Evolutionary conservation across 2,113 vertebrate genomes (phyloP).

Genomic region (Calypte anna): DNA sequence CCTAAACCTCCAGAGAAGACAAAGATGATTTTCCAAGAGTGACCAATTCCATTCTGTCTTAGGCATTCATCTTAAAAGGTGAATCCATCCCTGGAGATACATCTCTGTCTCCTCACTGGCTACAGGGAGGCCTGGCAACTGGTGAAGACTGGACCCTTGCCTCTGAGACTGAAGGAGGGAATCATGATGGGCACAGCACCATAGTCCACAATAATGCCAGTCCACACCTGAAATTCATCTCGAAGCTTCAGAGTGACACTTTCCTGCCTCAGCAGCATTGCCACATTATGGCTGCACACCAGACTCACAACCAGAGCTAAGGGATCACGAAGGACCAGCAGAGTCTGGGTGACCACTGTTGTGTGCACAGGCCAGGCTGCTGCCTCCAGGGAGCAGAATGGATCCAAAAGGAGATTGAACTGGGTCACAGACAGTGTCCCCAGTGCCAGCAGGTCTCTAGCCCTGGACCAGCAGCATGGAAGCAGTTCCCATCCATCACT

Average conservation of each 20-base stretch:
- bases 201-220: neutral
- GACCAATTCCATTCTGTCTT: neutral
- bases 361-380: fast-evolving
- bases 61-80: neutral
- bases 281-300: no score
- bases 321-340: neutral
- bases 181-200: neutral
- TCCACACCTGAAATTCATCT: neutral
- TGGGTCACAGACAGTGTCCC: neutral
- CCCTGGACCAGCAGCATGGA: neutral
- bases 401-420: neutral
- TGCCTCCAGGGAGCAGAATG: neutral
- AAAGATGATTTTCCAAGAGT: neutral
- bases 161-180: neutral
- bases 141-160: neutral
- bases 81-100: neutral
- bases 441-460: fast-evolving
- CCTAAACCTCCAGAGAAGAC: neutral
- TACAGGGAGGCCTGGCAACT: neutral
- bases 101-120: neutral
- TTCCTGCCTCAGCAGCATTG: neutral
- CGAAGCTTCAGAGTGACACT: fast-evolving
- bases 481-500: neutral
- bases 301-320: neutral
- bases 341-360: neutral